phyloP scores from a whole-genome alignment of 2,113 vertebrate species.

The Microcebus ravelobensis region DNA sequence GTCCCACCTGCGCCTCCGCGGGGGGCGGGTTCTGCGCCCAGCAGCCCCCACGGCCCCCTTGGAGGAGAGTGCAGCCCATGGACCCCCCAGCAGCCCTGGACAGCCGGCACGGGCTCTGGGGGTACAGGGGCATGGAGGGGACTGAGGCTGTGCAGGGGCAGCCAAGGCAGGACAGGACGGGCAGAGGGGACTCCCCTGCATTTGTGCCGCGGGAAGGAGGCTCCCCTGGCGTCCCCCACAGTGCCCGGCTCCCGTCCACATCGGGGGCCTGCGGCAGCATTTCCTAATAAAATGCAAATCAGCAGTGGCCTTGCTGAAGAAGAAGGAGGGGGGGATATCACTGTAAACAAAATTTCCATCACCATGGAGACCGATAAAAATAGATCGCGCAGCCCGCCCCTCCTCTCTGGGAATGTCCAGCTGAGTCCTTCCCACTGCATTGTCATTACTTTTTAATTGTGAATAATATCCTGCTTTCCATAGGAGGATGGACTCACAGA shows the following conservation, averaged over 20 bases:
- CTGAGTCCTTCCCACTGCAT: constrained; percentile 83
- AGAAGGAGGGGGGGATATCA: constrained; percentile 79
- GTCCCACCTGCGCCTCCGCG: neutral
- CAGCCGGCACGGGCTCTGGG: neutral
- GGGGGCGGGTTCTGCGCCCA: constrained; percentile 28
- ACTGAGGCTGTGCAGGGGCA: too few relatives aligned
- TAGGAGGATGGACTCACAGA: constrained; percentile 80
- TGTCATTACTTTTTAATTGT: constrained; percentile 89
- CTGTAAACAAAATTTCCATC: constrained; percentile 87
- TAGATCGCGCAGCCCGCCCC: constrained; percentile 83
- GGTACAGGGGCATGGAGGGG: accelerated
- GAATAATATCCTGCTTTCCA: constrained; percentile 85
- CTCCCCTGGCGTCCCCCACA: accelerated
- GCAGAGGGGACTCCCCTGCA: neutral
- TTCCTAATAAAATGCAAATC: constrained; percentile 77
- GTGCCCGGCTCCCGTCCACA: neutral
- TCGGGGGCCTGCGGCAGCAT: neutral
- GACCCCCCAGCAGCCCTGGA: neutral
- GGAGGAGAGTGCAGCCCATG: too few relatives aligned
- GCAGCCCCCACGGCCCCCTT: neutral
- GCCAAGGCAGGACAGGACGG: accelerated
- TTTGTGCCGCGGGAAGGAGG: neutral
- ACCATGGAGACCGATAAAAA: constrained; percentile 90
- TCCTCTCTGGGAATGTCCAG: constrained; percentile 81
- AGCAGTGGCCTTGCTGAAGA: constrained; percentile 76